A percentile compares a stretch with the other conserved stretches of the same genome.
These are phyloP conservation scores for Cercopithecus neglectus DNA, from an alignment of 2,797 vertebrate species.

Conservation along the genomic window DNA sequence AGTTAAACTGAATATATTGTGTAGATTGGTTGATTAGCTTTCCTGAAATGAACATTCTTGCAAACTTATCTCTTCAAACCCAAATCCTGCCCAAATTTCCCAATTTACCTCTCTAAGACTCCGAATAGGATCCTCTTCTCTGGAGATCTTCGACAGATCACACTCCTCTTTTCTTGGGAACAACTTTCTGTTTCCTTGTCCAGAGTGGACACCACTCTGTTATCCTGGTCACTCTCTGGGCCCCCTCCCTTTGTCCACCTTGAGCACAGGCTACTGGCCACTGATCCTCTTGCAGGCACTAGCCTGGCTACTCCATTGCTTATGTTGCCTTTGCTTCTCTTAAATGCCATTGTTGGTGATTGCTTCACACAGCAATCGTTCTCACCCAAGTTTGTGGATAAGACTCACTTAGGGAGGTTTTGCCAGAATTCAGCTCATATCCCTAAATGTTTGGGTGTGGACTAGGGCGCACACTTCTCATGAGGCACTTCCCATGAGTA, in stretches of 20 bases:
- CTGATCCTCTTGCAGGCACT: not conserved
- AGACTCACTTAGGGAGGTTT: not conserved
- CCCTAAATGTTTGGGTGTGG: not conserved
- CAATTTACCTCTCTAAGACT: not conserved
- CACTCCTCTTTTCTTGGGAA: not conserved
- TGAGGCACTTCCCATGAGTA: not conserved
- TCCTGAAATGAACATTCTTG: not conserved
- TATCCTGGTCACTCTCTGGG: not conserved
- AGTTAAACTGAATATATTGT: not conserved
- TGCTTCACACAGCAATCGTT: not conserved
- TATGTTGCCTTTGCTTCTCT: not conserved
- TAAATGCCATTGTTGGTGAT: no score
- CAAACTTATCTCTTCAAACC: not conserved
- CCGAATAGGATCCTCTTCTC: not conserved
- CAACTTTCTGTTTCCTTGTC: not conserved
- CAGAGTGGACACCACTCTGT: not conserved
- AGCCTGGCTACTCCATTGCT: not conserved
- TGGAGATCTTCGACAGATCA: not conserved
- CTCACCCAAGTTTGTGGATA: not conserved
- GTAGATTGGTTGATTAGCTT: not conserved
- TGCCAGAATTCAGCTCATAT: not conserved
- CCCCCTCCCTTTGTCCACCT: no score
- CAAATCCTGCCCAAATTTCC: not conserved
- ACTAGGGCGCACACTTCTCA: not conserved
- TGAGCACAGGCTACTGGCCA: not conserved